Base-by-base conservation (phyloP, 2,113 vertebrate species). In the Chaetodon auriga region DNA sequence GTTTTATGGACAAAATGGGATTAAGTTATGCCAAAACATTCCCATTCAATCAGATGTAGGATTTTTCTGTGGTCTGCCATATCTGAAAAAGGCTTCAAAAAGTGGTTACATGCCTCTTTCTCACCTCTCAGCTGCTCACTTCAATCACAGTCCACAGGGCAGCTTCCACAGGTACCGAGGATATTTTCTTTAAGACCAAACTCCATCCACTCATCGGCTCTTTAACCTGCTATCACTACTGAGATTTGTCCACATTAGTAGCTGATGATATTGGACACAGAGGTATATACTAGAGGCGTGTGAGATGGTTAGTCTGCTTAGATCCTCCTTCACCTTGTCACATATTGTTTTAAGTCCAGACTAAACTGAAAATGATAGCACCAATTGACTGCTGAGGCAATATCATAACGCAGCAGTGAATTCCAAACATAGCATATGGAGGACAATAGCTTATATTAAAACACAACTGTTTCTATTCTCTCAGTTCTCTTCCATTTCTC, bases 391-490 rank as follows among this genome's bases (percentile, higher is more conserved):
- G 16, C 51, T 58, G 51, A 75, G 54, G 68, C 14, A 45, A 68
- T 49, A 81, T 83, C 53, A 87, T 63, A 84, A 81, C 9, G 5
- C 25, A 48, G 7, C 35, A 48, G 35, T 58, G 53, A 81, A 83
- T 84, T 86, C 68, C 46, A 21, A 76, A 83, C 41, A 36, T 41
- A 62, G 71, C 77, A 78, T 65, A 80, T 19, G 2, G 48, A 75
- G 74, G 57, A 74, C 68, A 84, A 78, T 70, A 64, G 75, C 62
- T 64, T 55, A 60, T 75, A 88, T 81, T 79, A 83, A 87, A 90
- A 88, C 68, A 90, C 83, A 90, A 88, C 68, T 72, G 36, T 76
- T 87, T 81, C 85, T 89, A 70, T 91, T 84, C 76, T 78, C 63
- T 68, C 83, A 83, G 25, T 58, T 83, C 21, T 74, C 51, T 68